Evolutionary conservation across 2,888 invertebrate genomes (phyloP), one percentile per base, ranked within the genome.

Genomic region (Conistra vaccinii): DNA sequence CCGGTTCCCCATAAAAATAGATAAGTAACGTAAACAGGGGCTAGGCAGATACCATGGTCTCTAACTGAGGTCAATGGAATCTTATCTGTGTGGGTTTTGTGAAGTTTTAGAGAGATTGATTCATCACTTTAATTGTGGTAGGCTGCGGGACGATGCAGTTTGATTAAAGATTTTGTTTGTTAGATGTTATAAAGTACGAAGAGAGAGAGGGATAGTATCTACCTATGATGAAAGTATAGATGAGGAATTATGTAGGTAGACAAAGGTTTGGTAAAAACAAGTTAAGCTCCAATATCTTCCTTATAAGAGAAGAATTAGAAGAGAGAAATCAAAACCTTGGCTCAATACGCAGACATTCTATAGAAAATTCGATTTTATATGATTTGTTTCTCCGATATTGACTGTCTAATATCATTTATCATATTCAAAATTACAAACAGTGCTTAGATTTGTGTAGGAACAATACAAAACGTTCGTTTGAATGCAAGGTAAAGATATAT

Each of bases 1-100:
- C 88, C 88, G 87, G 89, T 88, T 74, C 60, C 45, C 57, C 68
- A 76, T 87, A 78, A 78, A 87, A 87, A 85, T 88, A 89, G 90
- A 88, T 87, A 87, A 88, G 81, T 84, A 69, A 81, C 42, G 81
- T 87, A 89, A 89, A 89, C 89, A 86, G 70, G 78, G 83, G 80
- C 58, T 74, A 23, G 68, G 51, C 32, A 70, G 63, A 74, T 78
- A 75, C 71, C 73, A 48, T 57, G 78, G 62, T 73, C 35, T 65
- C 45, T 60, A 60, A 29, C 51, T 51, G 60, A 67, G 85, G 83
- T 85, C 83, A 83, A 83, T 63, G 83, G 1, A 53, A 35, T 23
- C 69, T 88, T 79, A 79, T 76, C 73, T 72, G 51, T 9, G 42
- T 39, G 26, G 26, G 55, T 75, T 71, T 72, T 57, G 51, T 71